These are phyloP conservation scores for Drosophila multiciliata DNA, from an alignment of 2,888 invertebrate species.

Conservation along the genomic window DNA sequence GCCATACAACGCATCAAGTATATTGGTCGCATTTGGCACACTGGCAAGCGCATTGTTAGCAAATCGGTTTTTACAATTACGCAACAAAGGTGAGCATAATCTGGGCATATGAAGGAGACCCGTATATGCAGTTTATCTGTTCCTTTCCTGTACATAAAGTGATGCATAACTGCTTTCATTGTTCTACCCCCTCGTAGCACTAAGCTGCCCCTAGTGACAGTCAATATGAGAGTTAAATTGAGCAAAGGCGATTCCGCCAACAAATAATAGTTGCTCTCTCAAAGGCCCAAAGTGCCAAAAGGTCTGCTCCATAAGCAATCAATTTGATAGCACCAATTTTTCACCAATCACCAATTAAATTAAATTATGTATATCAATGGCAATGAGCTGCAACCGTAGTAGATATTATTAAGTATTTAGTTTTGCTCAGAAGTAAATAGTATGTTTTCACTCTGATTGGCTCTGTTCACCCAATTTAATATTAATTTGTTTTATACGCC, in stretches of 20 bases:
- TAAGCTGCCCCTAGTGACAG: conserved; percentile 78
- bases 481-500: neutral
- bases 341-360: conserved; percentile 18
- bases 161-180: conserved; percentile 53
- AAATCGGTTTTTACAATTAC: conserved; percentile 85
- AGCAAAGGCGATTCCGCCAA: conserved; percentile 70
- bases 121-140: neutral
- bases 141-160: conserved; percentile 52
- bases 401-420: conserved; percentile 11
- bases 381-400: conserved; percentile 26
- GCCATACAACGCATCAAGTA: conserved; percentile 89
- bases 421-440: conserved; percentile 11
- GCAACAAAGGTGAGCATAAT: conserved; percentile 81
- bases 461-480: conserved; percentile 20
- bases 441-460: conserved; percentile 45
- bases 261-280: conserved; percentile 59
- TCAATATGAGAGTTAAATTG: conserved; percentile 82
- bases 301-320: conserved; percentile 56
- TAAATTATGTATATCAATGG: conserved; percentile 14
- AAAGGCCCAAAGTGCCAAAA: conserved; percentile 39
- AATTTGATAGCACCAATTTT: conserved; percentile 26
- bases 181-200: conserved; percentile 58
- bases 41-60: conserved; percentile 87
- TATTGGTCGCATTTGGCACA: conserved; percentile 88
- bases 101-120: neutral